These are phyloP conservation scores for Spodoptera litura DNA, from an alignment of 1,140 invertebrate genomes.

Conservation along the genomic window DNA sequence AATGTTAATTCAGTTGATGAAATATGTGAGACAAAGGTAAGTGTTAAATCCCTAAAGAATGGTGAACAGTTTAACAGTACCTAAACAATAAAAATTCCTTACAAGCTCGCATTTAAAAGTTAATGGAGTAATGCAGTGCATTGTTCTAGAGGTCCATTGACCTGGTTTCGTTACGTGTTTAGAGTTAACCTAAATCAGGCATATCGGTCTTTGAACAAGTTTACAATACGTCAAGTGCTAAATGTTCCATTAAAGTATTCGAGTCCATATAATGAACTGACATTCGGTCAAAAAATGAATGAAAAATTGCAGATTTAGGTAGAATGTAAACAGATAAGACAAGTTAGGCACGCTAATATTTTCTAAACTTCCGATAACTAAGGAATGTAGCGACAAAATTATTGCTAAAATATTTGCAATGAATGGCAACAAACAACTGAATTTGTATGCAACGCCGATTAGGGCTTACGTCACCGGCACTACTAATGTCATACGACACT, in stretches of 20 bases:
- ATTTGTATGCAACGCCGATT: slow-evolving; percentile 22
- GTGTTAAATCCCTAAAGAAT: not conserved
- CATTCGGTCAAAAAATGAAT: too few relatives aligned
- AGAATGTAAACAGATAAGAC: slow-evolving; percentile 1
- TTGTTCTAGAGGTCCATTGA: slow-evolving; percentile 20
- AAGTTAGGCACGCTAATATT: slow-evolving; percentile 1
- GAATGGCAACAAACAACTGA: slow-evolving; percentile 1
- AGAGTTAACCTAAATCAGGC: slow-evolving; percentile 29
- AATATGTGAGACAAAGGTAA: not conserved
- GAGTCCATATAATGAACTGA: not conserved
- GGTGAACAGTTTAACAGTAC: slow-evolving; percentile 24
- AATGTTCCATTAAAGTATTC: not conserved
- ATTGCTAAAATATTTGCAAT: not conserved
- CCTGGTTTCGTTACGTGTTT: slow-evolving; percentile 18
- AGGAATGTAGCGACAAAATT: slow-evolving; percentile 10
- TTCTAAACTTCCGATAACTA: slow-evolving; percentile 18
- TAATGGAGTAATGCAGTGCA: slow-evolving; percentile 31
- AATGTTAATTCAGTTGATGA: too few relatives aligned
- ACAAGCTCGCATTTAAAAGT: slow-evolving; percentile 32
- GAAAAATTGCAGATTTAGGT: not conserved
- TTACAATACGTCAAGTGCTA: not conserved
- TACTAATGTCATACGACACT: not conserved
- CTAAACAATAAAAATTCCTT: slow-evolving; percentile 42
- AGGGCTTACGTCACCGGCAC: not conserved
- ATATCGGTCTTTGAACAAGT: not conserved